Evolutionary conservation across 35 echinoderm and acorn worm genomes (phyloP).

Genomic region (Lytechinus pictus): DNA sequence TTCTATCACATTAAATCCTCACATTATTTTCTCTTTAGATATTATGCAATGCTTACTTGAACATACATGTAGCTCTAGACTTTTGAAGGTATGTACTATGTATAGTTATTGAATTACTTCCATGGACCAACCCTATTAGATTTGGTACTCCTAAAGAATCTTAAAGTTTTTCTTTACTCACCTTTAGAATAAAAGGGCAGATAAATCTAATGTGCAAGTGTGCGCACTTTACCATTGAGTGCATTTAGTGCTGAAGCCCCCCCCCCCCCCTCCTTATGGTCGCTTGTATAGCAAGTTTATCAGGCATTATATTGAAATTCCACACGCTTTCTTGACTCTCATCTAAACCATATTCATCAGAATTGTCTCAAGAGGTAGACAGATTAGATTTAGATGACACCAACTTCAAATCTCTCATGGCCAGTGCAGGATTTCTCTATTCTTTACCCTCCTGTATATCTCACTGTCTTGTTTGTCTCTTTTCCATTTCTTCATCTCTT

Average conservation of each 20-base stretch:
- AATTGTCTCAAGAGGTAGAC: conserved; percentile 35
- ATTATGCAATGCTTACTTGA: neutral
- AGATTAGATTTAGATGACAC: conserved; percentile 26
- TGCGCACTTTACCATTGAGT: neutral
- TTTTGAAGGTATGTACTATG: neutral
- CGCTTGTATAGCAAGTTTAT: neutral
- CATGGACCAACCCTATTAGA: neutral
- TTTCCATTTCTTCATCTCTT: neutral
- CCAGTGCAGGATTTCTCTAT: neutral
- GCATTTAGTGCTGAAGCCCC: neutral
- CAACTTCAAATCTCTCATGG: conserved; percentile 18
- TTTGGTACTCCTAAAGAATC: neutral
- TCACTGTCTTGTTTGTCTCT: neutral
- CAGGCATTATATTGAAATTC: conserved; percentile 17
- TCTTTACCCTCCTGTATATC: neutral
- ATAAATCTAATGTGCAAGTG: neutral
- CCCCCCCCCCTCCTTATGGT: neutral
- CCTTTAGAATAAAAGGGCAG: neutral
- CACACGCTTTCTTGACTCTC: neutral
- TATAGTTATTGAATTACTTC: neutral
- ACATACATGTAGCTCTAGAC: neutral
- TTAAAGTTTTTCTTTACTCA: neutral
- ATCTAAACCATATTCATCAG: conserved; percentile 33
- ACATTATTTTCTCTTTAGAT: neutral
- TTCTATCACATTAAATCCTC: neutral